Conservation (phyloP, 2,888 invertebrate species). For the Neria commutata region DNA sequence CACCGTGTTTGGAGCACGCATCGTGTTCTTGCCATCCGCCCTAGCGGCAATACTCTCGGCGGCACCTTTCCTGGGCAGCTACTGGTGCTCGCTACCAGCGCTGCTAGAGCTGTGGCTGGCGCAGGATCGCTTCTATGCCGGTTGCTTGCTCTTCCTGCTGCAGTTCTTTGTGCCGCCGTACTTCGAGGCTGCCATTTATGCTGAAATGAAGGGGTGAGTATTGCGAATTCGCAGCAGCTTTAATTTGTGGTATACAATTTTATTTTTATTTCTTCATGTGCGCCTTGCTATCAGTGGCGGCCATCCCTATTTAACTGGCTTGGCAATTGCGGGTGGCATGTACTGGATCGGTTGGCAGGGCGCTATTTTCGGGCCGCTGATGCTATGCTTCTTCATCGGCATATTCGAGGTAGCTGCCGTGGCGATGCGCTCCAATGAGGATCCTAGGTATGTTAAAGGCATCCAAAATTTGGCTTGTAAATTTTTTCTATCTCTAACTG, state of each 20-base stretch:
- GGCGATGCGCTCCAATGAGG: constrained; percentile 65
- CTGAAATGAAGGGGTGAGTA: constrained; percentile 91
- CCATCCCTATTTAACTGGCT: constrained; percentile 95
- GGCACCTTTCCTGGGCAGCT: constrained; percentile 94
- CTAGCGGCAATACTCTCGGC: constrained; percentile 92
- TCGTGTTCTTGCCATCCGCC: constrained; percentile 89
- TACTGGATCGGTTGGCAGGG: constrained; percentile 97
- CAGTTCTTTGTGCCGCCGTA: constrained; percentile 88
- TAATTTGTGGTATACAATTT: neutral
- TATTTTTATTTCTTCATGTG: constrained; percentile 28
- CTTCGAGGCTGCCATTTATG: constrained; percentile 94
- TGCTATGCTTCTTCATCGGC: constrained; percentile 93
- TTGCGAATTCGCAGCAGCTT: neutral
- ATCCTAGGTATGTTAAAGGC: constrained; percentile 47
- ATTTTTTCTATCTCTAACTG: constrained; percentile 16
- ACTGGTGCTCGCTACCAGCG: constrained; percentile 93
- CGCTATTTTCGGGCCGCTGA: constrained; percentile 93
- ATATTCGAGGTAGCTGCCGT: constrained; percentile 82
- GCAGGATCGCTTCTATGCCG: constrained; percentile 82
- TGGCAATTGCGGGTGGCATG: constrained; percentile 97
- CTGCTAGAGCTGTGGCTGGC: constrained; percentile 94
- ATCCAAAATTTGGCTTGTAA: constrained; percentile 34
- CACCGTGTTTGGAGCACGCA: constrained; percentile 90
- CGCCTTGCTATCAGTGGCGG: constrained; percentile 78
- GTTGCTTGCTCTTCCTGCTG: constrained; percentile 78